Evolutionary conservation across 2,113 vertebrate species (phyloP), one percentile per base, ranked within the genome.

Genomic region (Seriola quinqueradiata): DNA sequence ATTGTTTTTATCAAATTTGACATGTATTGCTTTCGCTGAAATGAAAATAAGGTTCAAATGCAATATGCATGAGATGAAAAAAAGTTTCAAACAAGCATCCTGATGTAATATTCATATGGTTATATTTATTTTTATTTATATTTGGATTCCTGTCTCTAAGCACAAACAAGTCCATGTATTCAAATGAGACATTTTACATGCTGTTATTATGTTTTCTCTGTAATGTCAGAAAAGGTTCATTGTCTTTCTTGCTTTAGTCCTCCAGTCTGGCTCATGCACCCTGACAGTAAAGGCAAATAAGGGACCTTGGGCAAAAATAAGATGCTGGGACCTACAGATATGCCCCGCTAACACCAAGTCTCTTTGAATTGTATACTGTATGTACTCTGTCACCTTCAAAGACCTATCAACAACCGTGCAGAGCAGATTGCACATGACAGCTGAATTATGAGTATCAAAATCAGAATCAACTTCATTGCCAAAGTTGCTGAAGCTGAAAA

Each of bases 101-200:
- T 48, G n/a, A 50, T 70, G 23, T 0, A 64, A 54, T 21, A 63
- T 69, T 61, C 1, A 54, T 64, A 36, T 36, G 10, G 38, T 34
- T 7, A n/a, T 0, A 61, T 67, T 67, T 0, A 32, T 61, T 50
- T 67, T 50, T 55, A 48, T 72, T 72, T 4, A 23, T 69, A 55
- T 61, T 70, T 63, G 13, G 12, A 68, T 69, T 19, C 54, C n/a
- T 44, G 42, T 8, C 75, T 32, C 4, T 52, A 25, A 38, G 44
- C 25, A 46, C 23, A 59, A 44, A 59, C 38, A 25, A 28, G 36
- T 42, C 13, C 23, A 4, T 72, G 8, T 52, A 70, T 70, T 70
- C 58, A 79, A 57, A 71, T 70, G 11, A 42, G 66, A 69, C 7
- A 61, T 60, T 77, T 69, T 19, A 21, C n/a, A 48, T 9, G 21